Base-by-base conservation (phyloP, 2,797 vertebrate genomes). In the Enteromius trimaculatus region DNA sequence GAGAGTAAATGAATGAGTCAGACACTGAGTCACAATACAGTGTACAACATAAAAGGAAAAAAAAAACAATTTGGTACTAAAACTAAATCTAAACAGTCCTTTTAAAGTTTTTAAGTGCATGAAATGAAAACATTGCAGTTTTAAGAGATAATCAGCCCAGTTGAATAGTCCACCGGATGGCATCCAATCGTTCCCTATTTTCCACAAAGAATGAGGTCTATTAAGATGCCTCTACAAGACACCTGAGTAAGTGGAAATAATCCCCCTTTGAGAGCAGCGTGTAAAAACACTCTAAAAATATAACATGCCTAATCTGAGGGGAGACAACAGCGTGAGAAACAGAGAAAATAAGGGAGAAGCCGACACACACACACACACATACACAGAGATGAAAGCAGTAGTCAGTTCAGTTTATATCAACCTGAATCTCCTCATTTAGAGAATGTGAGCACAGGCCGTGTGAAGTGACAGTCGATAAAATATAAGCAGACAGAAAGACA, bases 251-350 rank as follows among this genome's bases (percentile, higher is more conserved):
- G 60, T 79, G 39, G 70, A 81, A 77, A 78, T 31, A 53, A 44
- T 68, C 11, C 39, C 26, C 31, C 66, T 23, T 78, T 81, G 71
- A 66, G 23, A 81, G 79, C 26, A 76, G 64, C 3, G 71, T 37
- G 60, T 75, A 21, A 81, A 83, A 68, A 31, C 44, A 66, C 19
- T 66, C 85, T 88, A 81, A 78, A 88, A 85, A 85, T 83, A 83
- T 77, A 86, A 51, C 42, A 31, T 81, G 60, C 19, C 47, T 85
- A 66, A 44, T 75, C 77, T 69, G 80, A 83, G 66, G 66, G 72
- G 68, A 68, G 65, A 71, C 82, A 60, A 76, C 69, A 68, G 68
- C 80, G 21, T 70, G 74, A 85, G 80, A 81, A 81, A 76, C 44
- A 47, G 29, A 83, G 66, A 76, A 51, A 83, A 21, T 85, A 76